Percentiles rank a stretch among this genome's conserved stretches.
These are phyloP conservation scores for Ctenopoma kingsleyae DNA, from an alignment of 2,797 vertebrate genomes.

Conservation along the genomic window DNA sequence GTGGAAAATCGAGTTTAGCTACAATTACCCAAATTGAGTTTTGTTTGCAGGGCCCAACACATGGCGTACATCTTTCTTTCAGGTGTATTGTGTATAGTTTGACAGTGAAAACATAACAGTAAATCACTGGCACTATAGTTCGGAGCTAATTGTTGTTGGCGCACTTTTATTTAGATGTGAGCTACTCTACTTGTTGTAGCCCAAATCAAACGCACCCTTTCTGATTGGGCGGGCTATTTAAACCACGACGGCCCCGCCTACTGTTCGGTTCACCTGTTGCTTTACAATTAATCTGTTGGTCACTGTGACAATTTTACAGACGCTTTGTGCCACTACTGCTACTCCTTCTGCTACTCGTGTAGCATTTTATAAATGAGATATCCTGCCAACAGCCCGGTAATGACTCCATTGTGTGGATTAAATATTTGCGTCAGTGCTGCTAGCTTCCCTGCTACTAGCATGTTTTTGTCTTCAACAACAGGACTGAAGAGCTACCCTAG, in stretches of 20 bases:
- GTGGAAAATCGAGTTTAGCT: no score
- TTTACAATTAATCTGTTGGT: background rate
- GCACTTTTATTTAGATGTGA: background rate
- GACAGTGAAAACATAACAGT: no score
- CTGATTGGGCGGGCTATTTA: background rate
- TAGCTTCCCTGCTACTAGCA: background rate
- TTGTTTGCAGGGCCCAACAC: background rate
- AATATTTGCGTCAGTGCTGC: background rate
- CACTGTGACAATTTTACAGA: background rate
- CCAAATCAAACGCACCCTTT: background rate
- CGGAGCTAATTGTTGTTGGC: no score
- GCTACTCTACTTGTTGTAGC: accelerated
- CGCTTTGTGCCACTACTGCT: background rate
- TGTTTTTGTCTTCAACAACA: background rate
- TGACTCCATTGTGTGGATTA: background rate
- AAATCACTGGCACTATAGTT: no score
- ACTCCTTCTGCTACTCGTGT: background rate
- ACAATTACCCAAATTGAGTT: no score
- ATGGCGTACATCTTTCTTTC: background rate
- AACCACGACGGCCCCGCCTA: background rate
- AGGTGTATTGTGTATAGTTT: background rate
- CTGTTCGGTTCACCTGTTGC: background rate
- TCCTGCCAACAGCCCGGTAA: background rate
- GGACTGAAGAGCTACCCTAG: background rate
- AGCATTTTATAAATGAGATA: background rate